Evolutionary conservation across 2,797 vertebrate species (phyloP), one percentile per base, ranked within the genome.

Genomic region (Eurystomus glaucurus): DNA sequence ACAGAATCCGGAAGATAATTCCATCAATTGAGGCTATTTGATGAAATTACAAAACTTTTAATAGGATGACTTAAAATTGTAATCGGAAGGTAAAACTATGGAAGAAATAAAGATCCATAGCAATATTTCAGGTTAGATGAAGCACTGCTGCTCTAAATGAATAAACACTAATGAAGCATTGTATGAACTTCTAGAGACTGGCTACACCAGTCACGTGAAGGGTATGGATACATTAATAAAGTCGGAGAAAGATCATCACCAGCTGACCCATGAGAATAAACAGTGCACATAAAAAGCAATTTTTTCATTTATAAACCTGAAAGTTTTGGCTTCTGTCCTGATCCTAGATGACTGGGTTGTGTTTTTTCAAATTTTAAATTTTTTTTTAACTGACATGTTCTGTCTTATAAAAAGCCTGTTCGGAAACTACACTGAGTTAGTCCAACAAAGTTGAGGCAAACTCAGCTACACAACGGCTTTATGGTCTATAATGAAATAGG

Each of bases 241-340:
- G 25, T 48, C 58, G 68, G 51, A 81, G 28, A 80, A 61, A 70
- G 35, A 29, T 19, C 62, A 70, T 54, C 77, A 82, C 16, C n/a
- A 80, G 43, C 51, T 72, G 85, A 85, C 51, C 77, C 81, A 45
- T 76, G 51, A 84, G 54, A 92, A 86, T n/a, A 92, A 93, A 58
- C 43, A 54, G 33, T 37, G 48, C 14, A 76, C 28, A 39, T 25
- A 48, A 81, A 88, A 86, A 65, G 1, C 10, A 29, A 29, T 66
- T 66, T 50, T 79, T 20, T 26, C 10, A 82, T 41, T 51, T 76
- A 45, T 70, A 74, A 89, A 76, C 43, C 46, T 87, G 74, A 58
- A 89, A 0, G 0, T 55, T 91, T 93, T 93, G 79, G 65, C 80
- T 75, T 92, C 83, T 90, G 28, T 71, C 72, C 71, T 70, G 39